Base-by-base conservation (phyloP, 2,113 vertebrate species). In the Nerophis ophidion region DNA sequence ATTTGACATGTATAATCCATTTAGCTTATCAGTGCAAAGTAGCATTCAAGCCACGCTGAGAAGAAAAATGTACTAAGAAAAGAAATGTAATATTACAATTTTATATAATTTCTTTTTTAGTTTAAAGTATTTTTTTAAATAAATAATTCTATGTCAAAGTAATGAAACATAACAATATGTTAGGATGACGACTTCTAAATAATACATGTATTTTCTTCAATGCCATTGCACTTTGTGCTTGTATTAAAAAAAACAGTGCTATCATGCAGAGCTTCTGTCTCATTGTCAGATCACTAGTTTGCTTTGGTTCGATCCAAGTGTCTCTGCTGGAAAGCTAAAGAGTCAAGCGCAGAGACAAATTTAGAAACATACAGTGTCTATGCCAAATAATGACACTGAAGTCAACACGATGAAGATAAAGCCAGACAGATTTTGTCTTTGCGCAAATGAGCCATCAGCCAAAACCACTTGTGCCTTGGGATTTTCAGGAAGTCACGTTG, bases 391-490 rank as follows among this genome's bases (percentile, higher is more conserved):
- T 63, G 54, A 71, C 56, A 51, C 33, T 4, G 17, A 9, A 73
- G 66, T 74, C 42, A 48, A 70, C 48, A 50, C 2, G 65, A 55
- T 63, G 33, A 53, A 34, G 54, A 66, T 66, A 33, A 57, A 17
- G 15, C 49, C 38, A 42, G 51, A 60, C 34, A 57, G 59, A 75
- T 69, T 73, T 44, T 54, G 6, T 65, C 67, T 73, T 76, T 70
- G 63, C 65, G 65, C 61, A 74, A 81, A 83, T 81, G 76, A 83
- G 69, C 72, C 59, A 61, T 61, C 58, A 71, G 70, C 70, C 55
- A 57, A 65, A 68, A 72, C 65, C 45, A 3, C 38, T 53, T 62
- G 50, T 70, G 57, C 56, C 64, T 51, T 62, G 70, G 72, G 76
- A 56, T 51, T 79, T 71, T 75, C 47, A 59, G 60, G 61, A 75